Evolutionary conservation across 2,888 invertebrate genomes (phyloP).

Genomic region (Beris morrisii): DNA sequence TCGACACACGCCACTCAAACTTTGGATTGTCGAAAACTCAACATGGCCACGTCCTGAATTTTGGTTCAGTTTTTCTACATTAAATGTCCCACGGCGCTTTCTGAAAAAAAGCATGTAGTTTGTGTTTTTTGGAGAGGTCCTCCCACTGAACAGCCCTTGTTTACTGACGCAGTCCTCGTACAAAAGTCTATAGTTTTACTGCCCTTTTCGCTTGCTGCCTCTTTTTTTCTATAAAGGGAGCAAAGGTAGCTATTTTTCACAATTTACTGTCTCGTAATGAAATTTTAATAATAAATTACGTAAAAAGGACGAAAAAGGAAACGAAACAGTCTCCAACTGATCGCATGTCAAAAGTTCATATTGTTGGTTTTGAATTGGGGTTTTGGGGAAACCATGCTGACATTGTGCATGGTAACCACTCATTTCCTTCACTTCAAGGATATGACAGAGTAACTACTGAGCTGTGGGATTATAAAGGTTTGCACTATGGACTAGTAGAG

Average conservation of each 20-base stretch:
- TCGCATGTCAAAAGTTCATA: constrained; percentile 5
- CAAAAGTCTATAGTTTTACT: neutral
- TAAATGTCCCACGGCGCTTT: neutral
- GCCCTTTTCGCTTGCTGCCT: neutral
- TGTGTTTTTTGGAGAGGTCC: neutral
- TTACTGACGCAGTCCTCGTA: neutral
- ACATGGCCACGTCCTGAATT: neutral
- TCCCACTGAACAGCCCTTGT: neutral
- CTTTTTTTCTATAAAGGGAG: neutral
- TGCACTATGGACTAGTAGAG: too few relatives aligned
- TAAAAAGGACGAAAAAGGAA: neutral
- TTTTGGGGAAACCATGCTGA: too few relatives aligned
- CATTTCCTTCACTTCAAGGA: too few relatives aligned
- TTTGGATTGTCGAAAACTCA: neutral
- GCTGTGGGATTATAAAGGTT: too few relatives aligned
- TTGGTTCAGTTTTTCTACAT: neutral
- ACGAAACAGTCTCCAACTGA: constrained; percentile 1
- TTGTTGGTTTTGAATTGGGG: neutral
- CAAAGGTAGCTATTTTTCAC: neutral
- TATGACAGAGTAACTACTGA: too few relatives aligned
- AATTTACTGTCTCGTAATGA: constrained; percentile 6
- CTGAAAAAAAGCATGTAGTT: neutral
- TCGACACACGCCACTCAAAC: constrained; percentile 5
- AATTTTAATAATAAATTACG: constrained; percentile 12
- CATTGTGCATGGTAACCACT: too few relatives aligned